These are phyloP conservation scores for Zoroaster sp. DNA, from an alignment of 53 echinoderm and acorn worm genomes.

Conservation along the genomic window DNA sequence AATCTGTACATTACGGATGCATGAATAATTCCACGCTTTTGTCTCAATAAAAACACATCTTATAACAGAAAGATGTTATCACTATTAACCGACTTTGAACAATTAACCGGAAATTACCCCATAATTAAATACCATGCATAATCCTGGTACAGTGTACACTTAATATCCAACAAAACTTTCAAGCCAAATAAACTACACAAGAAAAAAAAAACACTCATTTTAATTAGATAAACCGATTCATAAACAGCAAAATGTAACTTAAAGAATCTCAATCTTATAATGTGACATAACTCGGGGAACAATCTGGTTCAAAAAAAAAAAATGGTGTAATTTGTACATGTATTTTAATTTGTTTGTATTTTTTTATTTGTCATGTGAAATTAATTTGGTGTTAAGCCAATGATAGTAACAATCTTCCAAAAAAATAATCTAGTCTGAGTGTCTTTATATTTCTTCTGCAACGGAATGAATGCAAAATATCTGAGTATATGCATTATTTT, in stretches of 20 bases:
- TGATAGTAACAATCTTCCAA: no score
- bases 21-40: not conserved
- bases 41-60: not conserved
- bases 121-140: no score
- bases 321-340: no score
- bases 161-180: not conserved
- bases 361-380: not conserved
- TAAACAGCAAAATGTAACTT: not conserved
- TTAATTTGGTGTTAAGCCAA: not conserved
- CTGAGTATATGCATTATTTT: no score
- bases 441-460: no score
- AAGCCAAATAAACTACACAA: not conserved
- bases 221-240: not conserved
- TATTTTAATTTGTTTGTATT: no score
- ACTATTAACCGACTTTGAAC: not conserved
- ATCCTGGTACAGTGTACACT: no score
- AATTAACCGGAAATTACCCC: not conserved
- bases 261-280: not conserved
- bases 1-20: conserved; percentile 32
- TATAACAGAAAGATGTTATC: not conserved
- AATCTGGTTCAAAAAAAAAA: no score
- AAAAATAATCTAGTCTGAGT: no score
- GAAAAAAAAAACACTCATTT: not conserved
- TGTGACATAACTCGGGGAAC: no score
- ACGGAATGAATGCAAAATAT: no score